Percentiles rank a stretch among this genome's conserved stretches.
phyloP scores from a whole-genome alignment of 64 coral and sea anemone genomes.

The Trachythela sp. region DNA sequence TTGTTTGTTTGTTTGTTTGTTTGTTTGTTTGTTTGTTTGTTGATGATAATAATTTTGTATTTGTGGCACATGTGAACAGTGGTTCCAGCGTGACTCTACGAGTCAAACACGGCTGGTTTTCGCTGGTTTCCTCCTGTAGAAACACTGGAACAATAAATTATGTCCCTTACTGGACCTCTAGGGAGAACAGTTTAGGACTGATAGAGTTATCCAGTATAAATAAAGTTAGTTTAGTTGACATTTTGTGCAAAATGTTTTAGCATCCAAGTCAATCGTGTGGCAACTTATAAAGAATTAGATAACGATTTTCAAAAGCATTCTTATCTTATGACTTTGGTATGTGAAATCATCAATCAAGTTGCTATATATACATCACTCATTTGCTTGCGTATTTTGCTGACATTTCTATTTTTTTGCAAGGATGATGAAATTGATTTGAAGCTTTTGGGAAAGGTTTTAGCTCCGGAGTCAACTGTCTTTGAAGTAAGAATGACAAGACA shows the following conservation, averaged over 20 bases:
- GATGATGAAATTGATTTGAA: slow-evolving; percentile 91
- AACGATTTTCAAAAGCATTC: slow-evolving; percentile 90
- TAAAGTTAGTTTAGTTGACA: not conserved
- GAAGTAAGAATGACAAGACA: slow-evolving; percentile 41
- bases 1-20: no score
- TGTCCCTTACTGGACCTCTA: no score
- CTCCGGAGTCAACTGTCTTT: slow-evolving; percentile 86
- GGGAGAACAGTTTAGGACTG: no score
- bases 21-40: no score
- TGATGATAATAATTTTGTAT: no score
- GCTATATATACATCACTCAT: no score
- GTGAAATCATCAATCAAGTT: not conserved
- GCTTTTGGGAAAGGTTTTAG: slow-evolving; percentile 74
- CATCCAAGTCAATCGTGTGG: slow-evolving; percentile 88
- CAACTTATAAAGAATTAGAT: slow-evolving; percentile 89
- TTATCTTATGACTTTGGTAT: slow-evolving; percentile 70
- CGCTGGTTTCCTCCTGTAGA: no score
- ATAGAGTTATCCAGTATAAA: not conserved
- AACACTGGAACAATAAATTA: no score
- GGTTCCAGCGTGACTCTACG: no score
- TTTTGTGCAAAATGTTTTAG: slow-evolving; percentile 19
- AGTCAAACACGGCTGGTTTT: no score
- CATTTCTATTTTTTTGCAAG: slow-evolving; percentile 24
- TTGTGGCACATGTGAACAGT: no score
- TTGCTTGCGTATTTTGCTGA: no score